A percentile compares a stretch with the other conserved stretches of the same genome.
Evolutionary conservation across 2,888 invertebrate genomes (phyloP).

Genomic region (Elmis aenea): DNA sequence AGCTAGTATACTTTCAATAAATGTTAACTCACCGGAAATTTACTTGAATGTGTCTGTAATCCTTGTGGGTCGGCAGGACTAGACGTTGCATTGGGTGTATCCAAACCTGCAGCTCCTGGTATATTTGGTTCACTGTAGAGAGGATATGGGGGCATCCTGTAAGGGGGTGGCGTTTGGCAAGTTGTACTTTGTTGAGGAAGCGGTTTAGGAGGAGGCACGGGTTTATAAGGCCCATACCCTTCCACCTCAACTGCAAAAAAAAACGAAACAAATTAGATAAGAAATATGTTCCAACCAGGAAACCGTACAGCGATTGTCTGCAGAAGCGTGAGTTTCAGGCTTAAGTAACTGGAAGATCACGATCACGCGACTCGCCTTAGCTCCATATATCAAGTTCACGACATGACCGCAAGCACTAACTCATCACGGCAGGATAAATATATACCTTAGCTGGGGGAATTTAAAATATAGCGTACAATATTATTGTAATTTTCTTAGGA

Average conservation of each 20-base stretch:
- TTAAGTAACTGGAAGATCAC: too few species aligned
- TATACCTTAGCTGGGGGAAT: too few species aligned
- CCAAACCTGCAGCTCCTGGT: conserved; percentile 48
- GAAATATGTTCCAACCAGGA: neutral
- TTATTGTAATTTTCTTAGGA: too few species aligned
- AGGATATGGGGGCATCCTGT: conserved; percentile 66
- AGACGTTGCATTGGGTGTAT: conserved; percentile 44
- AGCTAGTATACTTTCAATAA: neutral
- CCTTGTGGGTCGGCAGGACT: conserved; percentile 45
- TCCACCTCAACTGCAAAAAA: conserved; percentile 50
- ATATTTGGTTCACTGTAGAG: conserved; percentile 56
- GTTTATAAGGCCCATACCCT: conserved; percentile 56
- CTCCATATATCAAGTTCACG: too few species aligned
- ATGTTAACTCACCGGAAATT: conserved; percentile 64
- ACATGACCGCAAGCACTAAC: too few species aligned
- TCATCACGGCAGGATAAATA: too few species aligned
- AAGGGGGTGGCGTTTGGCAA: conserved; percentile 50
- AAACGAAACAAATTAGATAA: conserved; percentile 13
- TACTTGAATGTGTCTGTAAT: conserved; percentile 72
- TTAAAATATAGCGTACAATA: too few species aligned
- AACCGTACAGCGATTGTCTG: too few species aligned
- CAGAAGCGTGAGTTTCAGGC: too few species aligned
- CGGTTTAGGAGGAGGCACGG: conserved; percentile 58
- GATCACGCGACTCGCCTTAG: too few species aligned
- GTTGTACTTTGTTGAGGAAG: conserved; percentile 42